Evolutionary conservation across 2,113 vertebrate species (phyloP), one percentile per base, ranked within the genome.

Genomic region (Seriola quinqueradiata): DNA sequence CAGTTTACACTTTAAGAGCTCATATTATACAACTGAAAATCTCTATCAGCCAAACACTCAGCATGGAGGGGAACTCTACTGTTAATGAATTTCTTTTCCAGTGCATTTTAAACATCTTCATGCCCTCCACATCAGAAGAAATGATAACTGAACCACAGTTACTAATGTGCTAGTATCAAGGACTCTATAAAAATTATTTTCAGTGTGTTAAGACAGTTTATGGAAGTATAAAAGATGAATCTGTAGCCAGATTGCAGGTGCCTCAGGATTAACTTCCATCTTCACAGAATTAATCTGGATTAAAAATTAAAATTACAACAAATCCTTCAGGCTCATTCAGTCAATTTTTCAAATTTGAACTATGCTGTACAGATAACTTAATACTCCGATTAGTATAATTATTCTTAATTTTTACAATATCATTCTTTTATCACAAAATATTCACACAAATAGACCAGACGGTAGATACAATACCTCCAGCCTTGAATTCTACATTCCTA

Each of bases 371-470:
- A 92, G 81, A 88, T 79, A 84, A 86, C 42, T 40, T 75, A 73
- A 82, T 80, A 81, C 76, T 87, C 66, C 72, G 75, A 86, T 89
- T 84, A 86, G 82, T 87, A 87, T 57, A 81, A 71, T 81, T 90
- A 89, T 83, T 90, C 67, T 83, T 86, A 69, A 82, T 85, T 89
- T 28, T 90, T 89, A 91, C 87, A 93, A 55, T 87, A 86, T 86
- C 36, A 71, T 87, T 61, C 63, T 76, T 79, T 92, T 92, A 94
- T 91, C 89, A 92, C 86, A 94, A 95, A 94, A 92, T 93, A 92
- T 90, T 90, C 90, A 92, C 88, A 92, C 81, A 92, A 87, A 91
- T 40, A 78, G 73, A 89, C 86, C 54, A 78, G 71, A 89, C 5
- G 76, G 76, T 55, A 77, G 64, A 72, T 83, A 84, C 61, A 84